A percentile compares a stretch with the other conserved stretches of the same genome.
phyloP scores from a whole-genome alignment of 2,888 invertebrate species.

The Leptopilina myrica region DNA sequence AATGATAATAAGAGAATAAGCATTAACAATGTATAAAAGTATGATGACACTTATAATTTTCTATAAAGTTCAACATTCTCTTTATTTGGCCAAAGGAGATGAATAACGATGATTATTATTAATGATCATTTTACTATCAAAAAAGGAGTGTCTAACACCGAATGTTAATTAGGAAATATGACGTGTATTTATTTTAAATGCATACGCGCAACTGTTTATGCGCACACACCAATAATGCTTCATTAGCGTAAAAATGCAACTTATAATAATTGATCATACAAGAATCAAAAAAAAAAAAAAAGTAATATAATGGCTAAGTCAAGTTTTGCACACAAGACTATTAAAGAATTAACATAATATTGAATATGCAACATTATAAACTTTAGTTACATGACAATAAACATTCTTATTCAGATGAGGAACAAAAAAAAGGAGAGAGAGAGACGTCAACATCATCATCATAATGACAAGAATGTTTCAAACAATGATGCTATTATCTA shows the following conservation, averaged over 20 bases:
- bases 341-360: conserved; percentile 13
- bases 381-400: conserved; percentile 18
- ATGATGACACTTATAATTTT: neutral
- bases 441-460: neutral
- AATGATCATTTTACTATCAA: conserved; percentile 4
- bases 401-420: conserved; percentile 18
- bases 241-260: conserved; percentile 24
- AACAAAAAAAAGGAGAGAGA: neutral
- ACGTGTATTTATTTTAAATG: neutral
- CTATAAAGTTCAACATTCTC: neutral
- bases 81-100: neutral
- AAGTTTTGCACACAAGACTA: conserved; percentile 10
- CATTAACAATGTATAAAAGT: neutral
- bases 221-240: neutral
- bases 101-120: neutral
- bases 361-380: conserved; percentile 26
- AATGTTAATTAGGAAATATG: conserved; percentile 31
- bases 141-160: conserved; percentile 25
- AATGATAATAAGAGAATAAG: neutral
- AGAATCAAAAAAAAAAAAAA: conserved; percentile 8
- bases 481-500: neutral
- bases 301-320: conserved; percentile 19
- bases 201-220: neutral
- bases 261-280: conserved; percentile 29
- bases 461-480: neutral